Evolutionary conservation across 1,140 invertebrate species (phyloP), one percentile per base, ranked within the genome.

Genomic region (Eupristina koningsbergeri): DNA sequence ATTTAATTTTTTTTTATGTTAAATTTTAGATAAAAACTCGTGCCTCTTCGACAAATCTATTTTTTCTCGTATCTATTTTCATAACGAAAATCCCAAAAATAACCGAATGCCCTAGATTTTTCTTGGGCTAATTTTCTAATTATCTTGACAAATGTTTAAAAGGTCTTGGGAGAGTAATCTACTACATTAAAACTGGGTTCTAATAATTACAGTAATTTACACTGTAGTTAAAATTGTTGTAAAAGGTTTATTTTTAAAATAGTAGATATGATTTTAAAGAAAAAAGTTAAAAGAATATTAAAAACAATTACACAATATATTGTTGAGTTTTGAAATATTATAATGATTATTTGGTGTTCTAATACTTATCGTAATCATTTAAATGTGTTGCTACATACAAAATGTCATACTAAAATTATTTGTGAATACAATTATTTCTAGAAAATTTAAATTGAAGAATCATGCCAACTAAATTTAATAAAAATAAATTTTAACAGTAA

Each of bases 61-160:
- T 76, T 75, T 80, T 67, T 84, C 77, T 73, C 71, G 58, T 67
- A 26, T 63, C 76, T 80, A 74, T 74, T 84, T 71, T 58, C 26
- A 80, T 71, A 3, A 22, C 41, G 74, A 67, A 71, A 81, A 81
- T 31, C 26, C 78, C 50, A 77, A 85, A 81, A 85, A 85, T 85
- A 85, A 77, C 67, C 39, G 47, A 61, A 69, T 85, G 80, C 58
- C 83, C 83, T 61, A 84, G 83, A 80, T 84, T 84, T 84, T 80
- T 84, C 26, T 75, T 53, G 47, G 50, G 22, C 67, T 76, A 77
- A 53, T 74, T 76, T 58, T 81, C 84, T 75, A 84, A 84, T 84
- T 76, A 80, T 73, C 71, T 64, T 47, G 61, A 73, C 69, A 67
- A 63, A 80, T 58, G 26, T 84, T 26, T 61, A 71, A 58, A 69